Base-by-base conservation (phyloP, 2,888 invertebrate species). In the Drosophila pullipes region DNA sequence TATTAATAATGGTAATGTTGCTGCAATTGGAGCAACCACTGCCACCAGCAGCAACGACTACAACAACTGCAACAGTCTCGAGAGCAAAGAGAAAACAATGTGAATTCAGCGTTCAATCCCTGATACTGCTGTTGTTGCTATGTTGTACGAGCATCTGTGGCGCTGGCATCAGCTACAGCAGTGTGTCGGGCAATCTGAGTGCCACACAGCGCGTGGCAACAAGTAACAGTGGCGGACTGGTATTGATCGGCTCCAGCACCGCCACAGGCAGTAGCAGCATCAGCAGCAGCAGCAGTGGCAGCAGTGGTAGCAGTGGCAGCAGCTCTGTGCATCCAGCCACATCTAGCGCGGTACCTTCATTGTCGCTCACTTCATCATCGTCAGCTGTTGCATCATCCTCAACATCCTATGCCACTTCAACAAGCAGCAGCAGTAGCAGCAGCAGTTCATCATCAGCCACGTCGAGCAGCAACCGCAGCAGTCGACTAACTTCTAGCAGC, bases 1-100 rank as follows among this genome's bases (percentile, higher is more conserved):
- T 83, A 91, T 92, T 80, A 80, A 83, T 92, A 91, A 93, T 93
- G 92, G 92, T 92, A 89, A 93, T 93, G 93, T 91, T 92, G 91
- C 91, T 92, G 91, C 91, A 89, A 77, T 87, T 88, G 78, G 85
- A 91, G 87, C 91, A 92, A 85, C 90, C 81, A 87, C 86, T 78
- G 83, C 82, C 82, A 76, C 76, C 63, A 74, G 67, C 79, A 37
- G 71, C 77, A 81, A 54, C 72, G 81, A 62, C 76, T 58, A 49
- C 73, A 76, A 58, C 78, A 74, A 53, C 72, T 64, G n/a, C 52
- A 62, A 58, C 68, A 80, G 55, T 73, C 44, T 64, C 73, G 37
- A 70, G 75, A 63, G 76, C 82, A 16, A 69, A 80, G 58, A 82
- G 82, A 82, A 82, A 82, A 81, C 74, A 52, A 71, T 65, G 72